These are phyloP conservation scores for Prunella strophiata DNA, from an alignment of 2,797 vertebrate species.

Conservation along the genomic window DNA sequence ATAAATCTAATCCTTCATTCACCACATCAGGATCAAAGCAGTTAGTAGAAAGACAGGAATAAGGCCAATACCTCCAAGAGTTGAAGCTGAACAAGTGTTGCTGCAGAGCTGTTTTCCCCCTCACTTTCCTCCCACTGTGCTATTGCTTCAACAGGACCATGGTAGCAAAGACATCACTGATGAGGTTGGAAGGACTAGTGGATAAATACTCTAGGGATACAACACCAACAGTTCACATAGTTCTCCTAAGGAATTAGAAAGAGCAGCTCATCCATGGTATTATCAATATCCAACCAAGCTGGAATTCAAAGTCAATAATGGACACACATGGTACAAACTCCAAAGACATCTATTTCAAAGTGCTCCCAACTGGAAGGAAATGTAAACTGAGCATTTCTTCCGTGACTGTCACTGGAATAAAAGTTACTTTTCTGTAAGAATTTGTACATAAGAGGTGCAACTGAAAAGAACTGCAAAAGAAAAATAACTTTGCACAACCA, in stretches of 20 bases:
- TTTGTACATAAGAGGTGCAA: not conserved
- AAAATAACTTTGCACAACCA: not conserved
- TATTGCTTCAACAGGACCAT: not conserved
- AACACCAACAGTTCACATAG: not conserved
- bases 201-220: not conserved
- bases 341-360: not conserved
- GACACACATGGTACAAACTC: not conserved
- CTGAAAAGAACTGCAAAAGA: not conserved
- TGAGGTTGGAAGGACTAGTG: not conserved
- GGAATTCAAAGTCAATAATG: not conserved
- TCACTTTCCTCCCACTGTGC: not conserved
- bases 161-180: accelerated
- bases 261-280: not conserved
- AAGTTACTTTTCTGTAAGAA: not conserved
- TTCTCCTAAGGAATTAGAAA: not conserved
- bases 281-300: not conserved
- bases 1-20: not conserved
- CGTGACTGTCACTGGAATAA: not conserved
- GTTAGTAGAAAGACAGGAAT: not conserved
- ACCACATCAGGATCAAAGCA: not conserved
- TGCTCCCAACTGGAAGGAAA: not conserved
- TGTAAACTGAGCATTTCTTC: not conserved
- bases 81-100: not conserved
- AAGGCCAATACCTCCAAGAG: not conserved
- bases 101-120: not conserved